Percentiles rank a stretch among this genome's conserved stretches.
Conservation (phyloP, 2,113 vertebrate genomes). For the Poeciliopsis turrubarensis region DNA sequence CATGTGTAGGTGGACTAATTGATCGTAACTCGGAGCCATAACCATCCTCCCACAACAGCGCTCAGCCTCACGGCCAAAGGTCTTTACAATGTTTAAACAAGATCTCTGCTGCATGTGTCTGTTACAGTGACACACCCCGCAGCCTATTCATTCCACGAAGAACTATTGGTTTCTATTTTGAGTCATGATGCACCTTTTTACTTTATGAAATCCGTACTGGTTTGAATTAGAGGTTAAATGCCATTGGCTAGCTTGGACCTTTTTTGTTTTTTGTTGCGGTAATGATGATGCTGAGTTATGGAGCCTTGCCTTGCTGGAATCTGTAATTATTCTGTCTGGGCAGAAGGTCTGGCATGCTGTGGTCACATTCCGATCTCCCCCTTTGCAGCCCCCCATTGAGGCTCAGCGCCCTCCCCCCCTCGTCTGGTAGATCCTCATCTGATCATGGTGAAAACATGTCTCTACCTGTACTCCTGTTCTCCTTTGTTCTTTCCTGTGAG, state of each 20-base stretch:
- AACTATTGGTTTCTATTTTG: constrained; percentile 25
- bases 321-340: constrained; percentile 77
- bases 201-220: not conserved
- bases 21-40: constrained; percentile 32
- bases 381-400: constrained; percentile 59
- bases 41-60: constrained; percentile 35
- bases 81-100: constrained; percentile 68
- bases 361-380: constrained; percentile 76
- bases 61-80: constrained; percentile 63
- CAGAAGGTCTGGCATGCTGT: constrained; percentile 77
- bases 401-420: constrained; percentile 55
- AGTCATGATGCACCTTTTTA: not conserved
- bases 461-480: constrained; percentile 63
- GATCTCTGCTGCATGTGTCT: constrained; percentile 20
- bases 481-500: constrained; percentile 31
- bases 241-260: not conserved
- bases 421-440: constrained; percentile 18
- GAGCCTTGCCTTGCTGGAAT: constrained; percentile 67
- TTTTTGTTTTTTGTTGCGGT: constrained; percentile 36
- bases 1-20: constrained; percentile 41
- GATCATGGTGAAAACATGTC: constrained; percentile 67
- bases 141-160: constrained; percentile 19
- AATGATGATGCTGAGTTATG: constrained; percentile 52
- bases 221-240: not conserved
- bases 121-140: constrained; percentile 27